Percentiles rank a stretch among this genome's conserved stretches.
phyloP scores from a whole-genome alignment of 2,113 vertebrate species.

The Osmerus mordax region DNA sequence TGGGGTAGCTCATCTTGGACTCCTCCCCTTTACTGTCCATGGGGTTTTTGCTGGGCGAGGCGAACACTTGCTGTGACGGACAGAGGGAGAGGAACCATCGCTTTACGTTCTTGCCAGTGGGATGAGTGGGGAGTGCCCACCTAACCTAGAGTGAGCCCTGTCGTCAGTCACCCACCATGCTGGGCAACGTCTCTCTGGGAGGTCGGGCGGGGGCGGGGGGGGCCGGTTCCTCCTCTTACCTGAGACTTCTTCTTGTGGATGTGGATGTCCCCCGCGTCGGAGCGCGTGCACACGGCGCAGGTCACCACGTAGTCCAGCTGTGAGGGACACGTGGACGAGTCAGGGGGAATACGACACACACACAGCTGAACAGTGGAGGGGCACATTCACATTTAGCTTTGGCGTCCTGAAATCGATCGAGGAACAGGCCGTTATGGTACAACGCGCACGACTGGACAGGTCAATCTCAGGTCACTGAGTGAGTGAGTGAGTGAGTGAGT shows the following conservation, averaged over 20 bases:
- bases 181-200: neutral
- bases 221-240: conserved; percentile 66
- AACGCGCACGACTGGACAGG: neutral
- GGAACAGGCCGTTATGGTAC: neutral
- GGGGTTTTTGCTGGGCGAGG: conserved; percentile 93
- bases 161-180: neutral
- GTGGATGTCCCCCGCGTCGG: conserved; percentile 94
- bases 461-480: no score
- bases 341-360: no score
- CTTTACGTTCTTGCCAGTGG: no score
- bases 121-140: no score
- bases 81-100: neutral
- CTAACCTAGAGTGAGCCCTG: neutral
- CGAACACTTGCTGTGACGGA: conserved; percentile 88
- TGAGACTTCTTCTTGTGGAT: conserved; percentile 97
- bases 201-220: no score
- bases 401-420: neutral
- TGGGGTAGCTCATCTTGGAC: conserved; percentile 98
- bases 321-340: neutral
- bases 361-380: no score
- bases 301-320: conserved; percentile 97
- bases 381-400: no score
- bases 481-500: no score
- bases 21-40: conserved; percentile 99
- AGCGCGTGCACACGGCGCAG: conserved; percentile 95